Conservation (phyloP, 2,888 invertebrate species). For the Drosophila rubida region DNA sequence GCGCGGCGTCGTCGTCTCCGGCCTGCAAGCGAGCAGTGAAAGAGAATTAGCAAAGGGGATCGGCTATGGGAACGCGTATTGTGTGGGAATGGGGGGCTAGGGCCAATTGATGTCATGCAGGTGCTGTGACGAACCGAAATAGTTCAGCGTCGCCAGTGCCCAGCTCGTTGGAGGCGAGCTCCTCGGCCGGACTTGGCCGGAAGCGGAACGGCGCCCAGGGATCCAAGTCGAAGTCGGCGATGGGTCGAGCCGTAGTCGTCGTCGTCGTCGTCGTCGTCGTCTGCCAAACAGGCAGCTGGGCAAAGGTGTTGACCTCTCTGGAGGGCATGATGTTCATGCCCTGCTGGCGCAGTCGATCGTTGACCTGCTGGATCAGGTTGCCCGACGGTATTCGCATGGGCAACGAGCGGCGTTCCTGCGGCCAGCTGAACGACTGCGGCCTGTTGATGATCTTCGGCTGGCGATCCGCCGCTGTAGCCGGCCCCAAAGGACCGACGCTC, state of each 20-base stretch:
- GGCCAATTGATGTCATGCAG: conserved; percentile 20
- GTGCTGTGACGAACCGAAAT: conserved; percentile 53
- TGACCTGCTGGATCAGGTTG: conserved; percentile 51
- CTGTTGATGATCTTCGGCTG: conserved; percentile 39
- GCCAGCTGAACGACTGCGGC: conserved; percentile 14
- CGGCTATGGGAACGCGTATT: too few relatives aligned
- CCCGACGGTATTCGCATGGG: neutral
- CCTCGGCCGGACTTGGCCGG: conserved; percentile 37
- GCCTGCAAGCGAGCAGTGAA: conserved; percentile 19
- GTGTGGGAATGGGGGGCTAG: neutral
- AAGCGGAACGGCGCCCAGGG: conserved; percentile 66
- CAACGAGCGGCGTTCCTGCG: neutral
- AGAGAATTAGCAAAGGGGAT: neutral
- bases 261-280: conserved; percentile 9
- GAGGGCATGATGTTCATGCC: conserved; percentile 68
- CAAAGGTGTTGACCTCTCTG: conserved; percentile 16
- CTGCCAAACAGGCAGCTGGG: neutral
- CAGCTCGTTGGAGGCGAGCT: conserved; percentile 25
- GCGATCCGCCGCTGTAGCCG: neutral
- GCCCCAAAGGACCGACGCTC: conserved; percentile 19
- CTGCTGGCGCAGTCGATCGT: conserved; percentile 57
- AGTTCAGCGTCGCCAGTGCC: conserved; percentile 9
- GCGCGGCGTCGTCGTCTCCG: conserved; percentile 31
- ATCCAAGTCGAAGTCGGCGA: conserved; percentile 36
- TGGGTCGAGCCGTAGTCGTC: neutral